These are phyloP conservation scores for Acanthiza pusilla DNA, from an alignment of 2,797 vertebrate genomes.

Conservation along the genomic window DNA sequence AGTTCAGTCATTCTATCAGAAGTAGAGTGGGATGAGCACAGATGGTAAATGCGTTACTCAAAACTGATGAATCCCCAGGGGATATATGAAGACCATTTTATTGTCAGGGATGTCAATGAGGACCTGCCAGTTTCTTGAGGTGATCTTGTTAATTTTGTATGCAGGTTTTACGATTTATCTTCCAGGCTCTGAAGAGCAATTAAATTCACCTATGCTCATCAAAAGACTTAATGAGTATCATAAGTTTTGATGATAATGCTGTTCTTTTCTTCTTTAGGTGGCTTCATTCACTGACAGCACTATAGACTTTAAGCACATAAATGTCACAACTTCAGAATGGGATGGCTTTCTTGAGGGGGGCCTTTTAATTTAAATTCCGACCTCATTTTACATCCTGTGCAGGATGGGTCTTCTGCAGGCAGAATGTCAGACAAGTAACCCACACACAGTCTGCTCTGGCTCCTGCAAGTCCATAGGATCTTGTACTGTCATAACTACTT, in stretches of 20 bases:
- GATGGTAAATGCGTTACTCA: slow-evolving; percentile 6
- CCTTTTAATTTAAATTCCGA: neutral
- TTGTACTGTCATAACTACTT: neutral
- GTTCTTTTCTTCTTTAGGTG: slow-evolving; percentile 8
- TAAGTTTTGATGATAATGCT: slow-evolving; percentile 45
- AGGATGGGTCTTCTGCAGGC: neutral
- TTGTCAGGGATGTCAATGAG: neutral
- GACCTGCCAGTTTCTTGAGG: neutral
- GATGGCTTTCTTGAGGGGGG: neutral
- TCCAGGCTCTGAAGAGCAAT: slow-evolving; percentile 30
- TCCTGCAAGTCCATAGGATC: neutral
- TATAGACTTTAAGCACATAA: neutral
- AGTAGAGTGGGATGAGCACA: neutral
- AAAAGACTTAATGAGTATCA: slow-evolving; percentile 38
- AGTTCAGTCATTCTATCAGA: neutral
- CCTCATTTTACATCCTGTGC: neutral
- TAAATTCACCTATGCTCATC: slow-evolving; percentile 49
- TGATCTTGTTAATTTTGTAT: slow-evolving; percentile 35
- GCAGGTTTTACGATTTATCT: slow-evolving; percentile 37
- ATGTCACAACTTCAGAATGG: neutral
- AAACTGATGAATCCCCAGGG: slow-evolving; percentile 6
- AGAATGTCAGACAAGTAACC: neutral
- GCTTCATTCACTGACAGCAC: neutral
- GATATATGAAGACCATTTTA: neutral
- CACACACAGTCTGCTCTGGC: neutral